Evolutionary conservation across 2,797 vertebrate genomes (phyloP).

Genomic region (Perodicticus potto): DNA sequence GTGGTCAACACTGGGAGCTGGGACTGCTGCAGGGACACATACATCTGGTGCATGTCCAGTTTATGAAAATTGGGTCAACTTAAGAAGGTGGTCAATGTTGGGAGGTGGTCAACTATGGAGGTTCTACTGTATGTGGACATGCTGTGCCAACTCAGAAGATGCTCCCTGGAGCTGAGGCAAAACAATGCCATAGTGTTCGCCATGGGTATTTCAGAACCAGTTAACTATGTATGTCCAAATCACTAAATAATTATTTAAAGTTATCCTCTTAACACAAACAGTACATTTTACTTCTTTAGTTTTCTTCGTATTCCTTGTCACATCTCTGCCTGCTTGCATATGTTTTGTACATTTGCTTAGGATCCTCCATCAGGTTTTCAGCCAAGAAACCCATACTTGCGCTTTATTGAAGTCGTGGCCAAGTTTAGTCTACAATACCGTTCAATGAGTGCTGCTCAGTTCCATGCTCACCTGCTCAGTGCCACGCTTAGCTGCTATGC

Average conservation of each 20-base stretch:
- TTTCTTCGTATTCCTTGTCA: neutral
- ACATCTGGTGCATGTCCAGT: too few relatives aligned
- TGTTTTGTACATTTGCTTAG: neutral
- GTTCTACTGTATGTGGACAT: neutral
- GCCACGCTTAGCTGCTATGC: neutral
- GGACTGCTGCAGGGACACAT: too few relatives aligned
- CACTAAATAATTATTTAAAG: constrained; percentile 8
- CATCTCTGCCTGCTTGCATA: neutral
- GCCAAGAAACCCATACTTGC: neutral
- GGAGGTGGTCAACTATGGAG: too few relatives aligned
- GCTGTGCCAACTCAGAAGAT: neutral
- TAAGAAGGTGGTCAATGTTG: too few relatives aligned
- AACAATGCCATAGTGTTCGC: neutral
- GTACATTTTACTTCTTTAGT: neutral
- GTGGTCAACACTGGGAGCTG: too few relatives aligned
- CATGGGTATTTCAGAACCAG: neutral
- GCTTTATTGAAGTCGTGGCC: neutral
- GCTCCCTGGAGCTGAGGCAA: neutral
- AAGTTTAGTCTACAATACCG: neutral
- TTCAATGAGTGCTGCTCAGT: neutral
- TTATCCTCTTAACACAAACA: neutral
- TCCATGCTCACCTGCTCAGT: neutral
- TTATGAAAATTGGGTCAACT: too few relatives aligned
- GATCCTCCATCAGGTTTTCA: neutral
- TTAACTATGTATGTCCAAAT: neutral